Evolutionary conservation across 2,797 vertebrate species (phyloP), one percentile per base, ranked within the genome.

Genomic region (Microctenopoma lineatum): DNA sequence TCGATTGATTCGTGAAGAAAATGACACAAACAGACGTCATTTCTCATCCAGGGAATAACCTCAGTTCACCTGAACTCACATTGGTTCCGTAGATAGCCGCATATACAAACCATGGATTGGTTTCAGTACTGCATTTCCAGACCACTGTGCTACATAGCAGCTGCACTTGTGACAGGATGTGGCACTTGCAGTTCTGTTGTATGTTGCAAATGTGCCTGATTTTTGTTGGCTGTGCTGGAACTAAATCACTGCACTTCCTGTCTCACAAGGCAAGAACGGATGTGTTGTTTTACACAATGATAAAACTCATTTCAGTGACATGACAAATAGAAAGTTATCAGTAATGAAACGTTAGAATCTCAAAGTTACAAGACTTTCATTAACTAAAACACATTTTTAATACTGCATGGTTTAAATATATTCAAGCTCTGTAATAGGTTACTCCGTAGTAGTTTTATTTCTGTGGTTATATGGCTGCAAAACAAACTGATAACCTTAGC

Each of bases 11-110:
- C 59, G 34, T n/a, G 4, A 45, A 71, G 53, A 55, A 4, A 10
- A 42, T 54, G 32, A 46, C 27, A 53, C 59, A 81, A 53, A 67
- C 66, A 73, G 51, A 76, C 46, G 51, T 44, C 48, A 59, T 66
- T 54, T 75, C 26, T 10, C 55, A 39, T 70, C 42, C 41, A 18
- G n/a, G 15, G 25, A 50, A 38, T 60, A 32, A 42, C 25, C 45
- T 68, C 56, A 26, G 9, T 75, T 77, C 60, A 83, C 66, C 56
- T 59, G 57, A 84, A 48, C 52, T 45, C 34, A 41, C 26, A 51
- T 58, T 36, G 72, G 51, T 55, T 51, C 26, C 7, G 3, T 62
- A 39, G 42, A 52, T 48, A 44, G 41, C n/a, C 26, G 5, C 4
- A 1, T 60, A n/a, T 18, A 3, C 46, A 64, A 25, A 69, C 36